phyloP scores from a whole-genome alignment of 2,888 invertebrate species.

The Ceriagrion tenellum region DNA sequence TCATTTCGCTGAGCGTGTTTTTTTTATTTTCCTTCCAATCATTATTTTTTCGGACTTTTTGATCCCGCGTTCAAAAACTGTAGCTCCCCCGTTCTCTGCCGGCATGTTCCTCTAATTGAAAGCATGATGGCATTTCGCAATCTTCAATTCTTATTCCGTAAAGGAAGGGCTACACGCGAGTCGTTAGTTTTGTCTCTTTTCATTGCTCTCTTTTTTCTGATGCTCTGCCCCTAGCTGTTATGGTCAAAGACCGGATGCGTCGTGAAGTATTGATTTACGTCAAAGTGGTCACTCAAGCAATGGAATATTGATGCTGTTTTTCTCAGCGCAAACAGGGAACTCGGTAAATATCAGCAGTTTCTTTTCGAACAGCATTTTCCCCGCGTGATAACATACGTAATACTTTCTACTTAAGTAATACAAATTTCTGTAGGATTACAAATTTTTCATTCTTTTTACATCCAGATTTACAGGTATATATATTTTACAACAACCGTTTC shows the following conservation, averaged over 20 bases:
- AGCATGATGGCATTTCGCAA: slow-evolving; percentile 64
- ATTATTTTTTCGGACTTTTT: slow-evolving; percentile 46
- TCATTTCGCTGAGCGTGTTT: not conserved
- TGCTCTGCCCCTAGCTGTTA: not conserved
- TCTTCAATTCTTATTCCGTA: slow-evolving; percentile 63
- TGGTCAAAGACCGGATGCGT: slow-evolving; percentile 40
- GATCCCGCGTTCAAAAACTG: not conserved
- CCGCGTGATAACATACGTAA: too few species aligned
- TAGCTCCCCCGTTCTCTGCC: not conserved
- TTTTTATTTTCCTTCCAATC: not conserved
- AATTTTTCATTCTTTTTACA: not conserved
- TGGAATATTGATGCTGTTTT: slow-evolving; percentile 55
- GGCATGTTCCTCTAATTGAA: slow-evolving; percentile 47
- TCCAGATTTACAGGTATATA: not conserved
- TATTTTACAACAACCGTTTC: too few species aligned
- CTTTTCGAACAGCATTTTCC: too few species aligned
- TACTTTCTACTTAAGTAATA: too few species aligned
- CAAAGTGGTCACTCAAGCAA: slow-evolving; percentile 36
- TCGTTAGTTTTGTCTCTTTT: slow-evolving; percentile 40
- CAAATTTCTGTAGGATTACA: not conserved
- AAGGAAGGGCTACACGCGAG: slow-evolving; percentile 26
- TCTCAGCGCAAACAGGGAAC: slow-evolving; percentile 17
- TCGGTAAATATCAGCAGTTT: not conserved
- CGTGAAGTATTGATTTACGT: slow-evolving; percentile 49
- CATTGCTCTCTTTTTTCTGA: slow-evolving; percentile 50